These are phyloP conservation scores for Orchesella flavescens DNA, from an alignment of 2,888 invertebrate species.

Conservation along the genomic window DNA sequence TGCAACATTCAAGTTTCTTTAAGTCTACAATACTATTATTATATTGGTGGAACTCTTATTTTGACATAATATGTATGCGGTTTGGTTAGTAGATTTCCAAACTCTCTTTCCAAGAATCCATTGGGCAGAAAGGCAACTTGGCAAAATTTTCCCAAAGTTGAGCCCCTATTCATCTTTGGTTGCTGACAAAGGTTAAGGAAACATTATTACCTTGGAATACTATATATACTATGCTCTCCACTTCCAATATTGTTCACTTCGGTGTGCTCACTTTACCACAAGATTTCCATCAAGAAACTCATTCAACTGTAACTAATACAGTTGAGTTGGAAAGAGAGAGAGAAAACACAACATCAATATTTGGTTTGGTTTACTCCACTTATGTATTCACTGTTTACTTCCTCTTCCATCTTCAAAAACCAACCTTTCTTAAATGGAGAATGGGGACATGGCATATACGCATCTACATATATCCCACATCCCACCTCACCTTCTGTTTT, in stretches of 20 bases:
- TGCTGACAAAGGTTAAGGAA: neutral
- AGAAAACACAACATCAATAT: slow-evolving; percentile 48
- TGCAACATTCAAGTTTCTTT: no score
- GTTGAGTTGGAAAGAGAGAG: slow-evolving; percentile 19
- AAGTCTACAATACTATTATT: no score
- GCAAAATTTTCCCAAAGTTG: neutral
- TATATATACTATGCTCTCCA: neutral
- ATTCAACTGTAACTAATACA: slow-evolving; percentile 56
- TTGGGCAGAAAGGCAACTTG: neutral
- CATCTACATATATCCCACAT: no score
- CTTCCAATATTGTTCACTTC: no score
- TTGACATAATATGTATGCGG: no score
- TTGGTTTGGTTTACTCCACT: slow-evolving; percentile 40
- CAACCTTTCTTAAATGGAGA: slow-evolving; percentile 48
- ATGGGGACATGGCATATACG: slow-evolving; percentile 24
- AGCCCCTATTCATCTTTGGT: neutral
- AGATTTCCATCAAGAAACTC: slow-evolving; percentile 58
- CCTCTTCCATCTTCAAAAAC: slow-evolving; percentile 20
- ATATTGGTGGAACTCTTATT: no score
- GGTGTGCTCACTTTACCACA: slow-evolving; percentile 19
- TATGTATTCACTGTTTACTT: slow-evolving; percentile 43
- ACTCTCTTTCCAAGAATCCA: neutral
- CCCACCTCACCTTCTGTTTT: no score
- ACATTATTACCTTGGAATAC: slow-evolving; percentile 17
- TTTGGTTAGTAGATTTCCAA: no score